Conservation (phyloP, 1,140 invertebrate species). For the Pseudobourletiella spinata region DNA sequence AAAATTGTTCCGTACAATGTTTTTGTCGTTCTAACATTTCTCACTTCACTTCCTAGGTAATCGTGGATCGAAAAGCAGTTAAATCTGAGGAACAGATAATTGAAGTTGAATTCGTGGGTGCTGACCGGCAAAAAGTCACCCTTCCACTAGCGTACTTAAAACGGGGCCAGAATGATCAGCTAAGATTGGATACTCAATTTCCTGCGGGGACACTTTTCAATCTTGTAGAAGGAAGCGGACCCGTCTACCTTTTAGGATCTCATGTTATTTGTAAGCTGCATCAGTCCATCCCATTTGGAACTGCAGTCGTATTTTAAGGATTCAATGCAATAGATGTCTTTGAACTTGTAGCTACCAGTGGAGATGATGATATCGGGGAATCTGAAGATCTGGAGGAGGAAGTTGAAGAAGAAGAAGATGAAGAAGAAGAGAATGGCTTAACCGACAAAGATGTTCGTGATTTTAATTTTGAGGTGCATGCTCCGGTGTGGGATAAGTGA, state of each 20-base stretch:
- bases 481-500: neutral
- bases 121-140: neutral
- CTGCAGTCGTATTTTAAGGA: neutral
- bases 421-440: neutral
- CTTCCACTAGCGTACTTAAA: slow-evolving; percentile 1
- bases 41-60: neutral
- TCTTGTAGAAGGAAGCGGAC: slow-evolving; percentile 10
- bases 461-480: neutral
- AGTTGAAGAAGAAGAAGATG: slow-evolving; percentile 13
- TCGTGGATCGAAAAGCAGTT: neutral
- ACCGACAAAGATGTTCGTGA: neutral
- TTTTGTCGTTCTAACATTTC: neutral
- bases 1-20: neutral
- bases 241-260: slow-evolving; percentile 10
- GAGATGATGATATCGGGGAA: neutral
- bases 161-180: neutral
- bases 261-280: slow-evolving; percentile 5
- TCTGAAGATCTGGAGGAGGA: slow-evolving; percentile 8
- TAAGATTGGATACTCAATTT: neutral
- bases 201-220: neutral
- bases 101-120: neutral
- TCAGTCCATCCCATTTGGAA: neutral
- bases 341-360: neutral
- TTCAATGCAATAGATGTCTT: neutral
- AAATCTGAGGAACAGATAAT: neutral